phyloP scores from a whole-genome alignment of 2,888 invertebrate species.

The Plebejus melissa region DNA sequence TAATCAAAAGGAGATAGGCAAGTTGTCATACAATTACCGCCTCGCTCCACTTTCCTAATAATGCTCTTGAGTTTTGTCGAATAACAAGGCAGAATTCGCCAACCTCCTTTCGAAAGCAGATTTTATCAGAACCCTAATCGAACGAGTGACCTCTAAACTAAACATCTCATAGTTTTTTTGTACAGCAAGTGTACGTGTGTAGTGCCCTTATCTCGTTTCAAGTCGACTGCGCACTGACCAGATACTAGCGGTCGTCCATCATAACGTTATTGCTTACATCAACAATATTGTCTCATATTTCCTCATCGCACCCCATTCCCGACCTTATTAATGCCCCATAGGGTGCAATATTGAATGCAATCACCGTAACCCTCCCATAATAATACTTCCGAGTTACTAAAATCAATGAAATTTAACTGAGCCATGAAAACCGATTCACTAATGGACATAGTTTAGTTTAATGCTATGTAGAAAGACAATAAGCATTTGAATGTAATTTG shows the following conservation, averaged over 20 bases:
- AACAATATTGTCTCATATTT: conserved; percentile 72
- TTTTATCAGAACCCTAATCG: background rate
- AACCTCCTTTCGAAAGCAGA: background rate
- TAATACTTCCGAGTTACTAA: conserved; percentile 31
- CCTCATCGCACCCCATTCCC: conserved; percentile 37
- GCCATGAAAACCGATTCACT: conserved; percentile 28
- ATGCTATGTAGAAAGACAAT: background rate
- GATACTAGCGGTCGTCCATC: conserved; percentile 64
- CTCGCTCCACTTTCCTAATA: too few species aligned
- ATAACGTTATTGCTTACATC: conserved; percentile 75
- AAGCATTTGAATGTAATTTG: background rate
- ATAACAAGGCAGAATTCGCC: background rate
- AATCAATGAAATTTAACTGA: conserved; percentile 29
- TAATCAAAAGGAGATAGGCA: too few species aligned
- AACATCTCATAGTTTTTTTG: background rate
- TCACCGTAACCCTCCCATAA: conserved; percentile 29
- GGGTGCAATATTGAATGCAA: conserved; percentile 28
- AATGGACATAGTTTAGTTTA: background rate
- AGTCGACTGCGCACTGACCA: conserved; percentile 72
- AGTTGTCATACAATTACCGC: too few species aligned
- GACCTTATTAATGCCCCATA: conserved; percentile 36
- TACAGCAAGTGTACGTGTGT: conserved; percentile 26
- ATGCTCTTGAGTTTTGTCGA: background rate
- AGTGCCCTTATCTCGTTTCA: conserved; percentile 65
- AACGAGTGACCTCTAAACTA: background rate